Evolutionary conservation across 2,888 invertebrate genomes (phyloP).

Genomic region (Idaea dimidiata): DNA sequence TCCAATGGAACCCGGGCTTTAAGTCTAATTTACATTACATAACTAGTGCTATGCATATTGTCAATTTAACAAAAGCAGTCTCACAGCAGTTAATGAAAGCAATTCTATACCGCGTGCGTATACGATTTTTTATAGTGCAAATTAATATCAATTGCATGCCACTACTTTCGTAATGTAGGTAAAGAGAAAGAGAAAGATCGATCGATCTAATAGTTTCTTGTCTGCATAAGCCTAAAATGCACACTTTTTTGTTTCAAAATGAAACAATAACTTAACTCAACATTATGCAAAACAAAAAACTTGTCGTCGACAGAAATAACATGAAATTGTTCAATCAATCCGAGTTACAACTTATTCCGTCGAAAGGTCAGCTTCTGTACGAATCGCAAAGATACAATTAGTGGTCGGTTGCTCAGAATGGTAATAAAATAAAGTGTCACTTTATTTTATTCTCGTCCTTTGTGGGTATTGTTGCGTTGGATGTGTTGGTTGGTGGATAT

Average conservation of each 20-base stretch:
- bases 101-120: no score
- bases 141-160: no score
- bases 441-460: slow-evolving; percentile 26
- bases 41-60: no score
- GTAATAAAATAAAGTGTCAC: slow-evolving; percentile 12
- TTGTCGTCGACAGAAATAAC: slow-evolving; percentile 5
- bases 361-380: slow-evolving; percentile 27
- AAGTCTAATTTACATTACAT: no score
- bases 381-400: slow-evolving; percentile 25
- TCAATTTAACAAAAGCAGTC: no score
- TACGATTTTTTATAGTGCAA: no score
- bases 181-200: no score
- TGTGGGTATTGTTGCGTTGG: slow-evolving; percentile 4
- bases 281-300: not conserved
- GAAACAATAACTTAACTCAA: not conserved
- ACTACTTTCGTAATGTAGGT: no score
- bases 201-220: not conserved
- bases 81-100: no score
- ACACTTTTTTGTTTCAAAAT: not conserved
- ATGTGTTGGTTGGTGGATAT: slow-evolving; percentile 13
- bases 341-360: slow-evolving; percentile 16
- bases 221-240: not conserved
- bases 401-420: slow-evolving; percentile 11
- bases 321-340: slow-evolving; percentile 12
- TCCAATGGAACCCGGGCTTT: no score